Base-by-base conservation (phyloP, 2,113 vertebrate genomes). In the Phaethornis superciliosus region DNA sequence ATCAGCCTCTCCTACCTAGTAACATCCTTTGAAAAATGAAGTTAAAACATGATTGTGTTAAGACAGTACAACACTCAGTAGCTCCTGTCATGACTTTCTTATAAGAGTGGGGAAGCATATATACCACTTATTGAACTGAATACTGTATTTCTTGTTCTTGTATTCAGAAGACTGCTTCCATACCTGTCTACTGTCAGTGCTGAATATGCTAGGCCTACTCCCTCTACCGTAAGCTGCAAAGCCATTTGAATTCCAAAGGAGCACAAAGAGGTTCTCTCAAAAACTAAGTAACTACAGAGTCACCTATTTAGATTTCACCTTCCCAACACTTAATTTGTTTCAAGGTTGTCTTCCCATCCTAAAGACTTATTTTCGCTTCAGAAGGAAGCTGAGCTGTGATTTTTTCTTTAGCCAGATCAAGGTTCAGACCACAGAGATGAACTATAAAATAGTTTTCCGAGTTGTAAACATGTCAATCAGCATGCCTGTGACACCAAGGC, bases 401-500 rank as follows among this genome's bases (percentile, higher is more conserved):
- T 63, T 58, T 72, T 68, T 30, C 21, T 76, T 67, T 51, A 56
- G 46, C 47, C 37, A 54, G 35, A 70, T 4, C 17, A 52, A 55
- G 47, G 33, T 15, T 89, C 59, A n/a, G 20, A 58, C 21, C 67
- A 37, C 0, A 15, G 32, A n/a, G 32, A 3, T 37, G 33, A 81
- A 62, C 30, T 16, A 54, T 4, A 62, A 58, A 35, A 0, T 1
- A 27, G 42, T 56, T 76, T 78, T 52, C 21, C 2, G 8, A 58
- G 71, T 7, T 51, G 33, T 14, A 62, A 65, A 17, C 22, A 19
- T 2, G 47, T 15, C 56, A 18, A 28, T 16, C n/a, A 18, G 56
- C 21, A 5, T 0, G 32, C 47, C 70, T 3, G 17, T 4, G 23
- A 12, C 4, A 62, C 1, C 6, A 2, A 24, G 55, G 85, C 35